Evolutionary conservation across 2,888 invertebrate genomes (phyloP), one percentile per base, ranked within the genome.

Genomic region (Eupithecia centaureata): DNA sequence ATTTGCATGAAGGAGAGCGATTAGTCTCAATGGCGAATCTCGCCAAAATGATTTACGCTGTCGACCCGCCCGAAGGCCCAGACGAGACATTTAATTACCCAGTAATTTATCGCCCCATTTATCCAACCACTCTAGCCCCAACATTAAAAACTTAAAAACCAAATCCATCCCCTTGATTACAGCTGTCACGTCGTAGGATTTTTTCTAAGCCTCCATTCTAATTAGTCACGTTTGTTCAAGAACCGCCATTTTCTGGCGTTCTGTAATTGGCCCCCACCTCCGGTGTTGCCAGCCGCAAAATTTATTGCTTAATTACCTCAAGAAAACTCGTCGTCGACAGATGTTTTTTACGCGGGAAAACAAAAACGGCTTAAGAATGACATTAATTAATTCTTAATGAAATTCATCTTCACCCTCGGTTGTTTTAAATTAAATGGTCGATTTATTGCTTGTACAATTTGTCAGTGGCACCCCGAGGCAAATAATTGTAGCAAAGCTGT

Each of bases 251-350:
- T 91, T 88, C 88, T 89, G 89, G 91, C 88, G 69, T 68, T 60
- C 64, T 86, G 87, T 90, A 92, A 92, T 90, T 88, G 90, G 87
- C 88, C 92, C 89, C 91, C 87, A 92, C 92, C 91, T 92, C 87
- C 85, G 81, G 86, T 87, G 91, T 88, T 90, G 87, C 90, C 89
- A 87, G 91, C 89, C 87, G 82, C 89, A 86, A 91, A 93, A 94
- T 94, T 93, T 94, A 94, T 94, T 93, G 84, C 94, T 94, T 94
- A 94, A 94, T 94, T 94, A 93, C 94, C 94, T 92, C 87, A 89
- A 90, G 92, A 89, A 90, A 90, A 90, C 88, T 85, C 92, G 89
- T 88, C 92, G 89, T 87, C 88, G 83, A 89, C 93, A 92, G 92
- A 92, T 93, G 93, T 90, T 93, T 93, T 93, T 93, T 93, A 92